Percentiles rank a stretch among this genome's conserved stretches.
phyloP scores from a whole-genome alignment of 1,140 invertebrate genomes.

The Drosophila pallidifrons region DNA sequence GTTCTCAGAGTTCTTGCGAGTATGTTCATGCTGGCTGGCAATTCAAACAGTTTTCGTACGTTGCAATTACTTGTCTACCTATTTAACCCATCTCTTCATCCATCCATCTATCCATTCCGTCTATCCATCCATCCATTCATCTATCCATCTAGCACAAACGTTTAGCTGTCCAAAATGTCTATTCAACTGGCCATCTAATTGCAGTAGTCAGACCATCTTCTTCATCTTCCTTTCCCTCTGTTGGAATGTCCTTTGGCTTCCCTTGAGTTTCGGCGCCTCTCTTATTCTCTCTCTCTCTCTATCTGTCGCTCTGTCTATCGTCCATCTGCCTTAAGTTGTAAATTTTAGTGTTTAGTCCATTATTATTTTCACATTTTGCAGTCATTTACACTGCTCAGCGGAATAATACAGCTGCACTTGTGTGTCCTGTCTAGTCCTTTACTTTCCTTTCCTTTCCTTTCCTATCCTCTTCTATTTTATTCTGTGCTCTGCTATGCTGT shows the following conservation, averaged over 20 bases:
- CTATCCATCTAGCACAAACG: conserved; percentile 36
- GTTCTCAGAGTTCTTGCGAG: conserved; percentile 2
- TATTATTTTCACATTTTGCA: conserved; percentile 69
- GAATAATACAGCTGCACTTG: conserved; percentile 39
- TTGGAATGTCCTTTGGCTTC: conserved; percentile 44
- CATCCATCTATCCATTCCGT: conserved; percentile 12
- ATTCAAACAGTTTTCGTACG: conserved; percentile 39
- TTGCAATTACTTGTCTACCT: conserved; percentile 49
- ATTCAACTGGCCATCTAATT: conserved; percentile 62
- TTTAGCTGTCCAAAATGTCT: conserved; percentile 50
- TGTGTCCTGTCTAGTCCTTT: conserved; percentile 19
- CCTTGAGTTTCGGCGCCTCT: conserved; percentile 13
- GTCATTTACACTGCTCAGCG: conserved; percentile 55
- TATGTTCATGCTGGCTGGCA: conserved; percentile 16
- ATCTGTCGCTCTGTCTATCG: not conserved
- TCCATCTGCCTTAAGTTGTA: conserved; percentile 45
- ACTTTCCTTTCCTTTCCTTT: conserved; percentile 1
- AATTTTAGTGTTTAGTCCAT: conserved; percentile 64
- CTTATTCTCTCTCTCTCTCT: not conserved
- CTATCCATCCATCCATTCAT: conserved; percentile 14
- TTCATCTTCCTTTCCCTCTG: not conserved
- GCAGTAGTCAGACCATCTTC: conserved; percentile 35
- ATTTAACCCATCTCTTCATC: conserved; percentile 14
- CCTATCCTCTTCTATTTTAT: not conserved
- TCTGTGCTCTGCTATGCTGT: conserved; percentile 10